Percentiles rank a stretch among this genome's conserved stretches.
These are phyloP conservation scores for Embidobia sp. DNA, from an alignment of 2,888 invertebrate species.

Conservation along the genomic window DNA sequence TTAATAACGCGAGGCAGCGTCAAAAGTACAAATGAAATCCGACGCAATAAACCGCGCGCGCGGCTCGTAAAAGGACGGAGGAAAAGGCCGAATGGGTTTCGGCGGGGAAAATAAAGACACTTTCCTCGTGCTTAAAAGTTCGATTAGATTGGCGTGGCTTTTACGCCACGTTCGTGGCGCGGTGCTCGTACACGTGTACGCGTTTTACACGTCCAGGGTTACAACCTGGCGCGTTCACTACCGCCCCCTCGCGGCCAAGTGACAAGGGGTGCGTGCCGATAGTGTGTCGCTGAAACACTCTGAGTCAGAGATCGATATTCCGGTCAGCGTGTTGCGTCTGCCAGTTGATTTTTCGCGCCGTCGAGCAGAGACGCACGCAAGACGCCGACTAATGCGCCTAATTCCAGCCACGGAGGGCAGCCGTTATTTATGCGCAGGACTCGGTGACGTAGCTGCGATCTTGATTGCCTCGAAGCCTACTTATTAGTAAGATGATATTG, in stretches of 20 bases:
- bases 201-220: slow-evolving; percentile 61
- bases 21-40: slow-evolving; percentile 31
- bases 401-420: slow-evolving; percentile 29
- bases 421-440: slow-evolving; percentile 67
- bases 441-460: slow-evolving; percentile 61
- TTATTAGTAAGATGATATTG: slow-evolving; percentile 36
- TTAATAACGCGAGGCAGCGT: slow-evolving; percentile 14
- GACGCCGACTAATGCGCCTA: slow-evolving; percentile 1
- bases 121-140: slow-evolving; percentile 39
- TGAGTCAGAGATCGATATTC: slow-evolving; percentile 66
- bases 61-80: slow-evolving; percentile 19
- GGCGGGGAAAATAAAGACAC: slow-evolving; percentile 43
- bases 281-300: slow-evolving; percentile 56
- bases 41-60: slow-evolving; percentile 15
- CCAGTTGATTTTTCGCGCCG: slow-evolving; percentile 18
- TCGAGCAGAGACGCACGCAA: not conserved
- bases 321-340: slow-evolving; percentile 67
- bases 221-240: slow-evolving; percentile 23
- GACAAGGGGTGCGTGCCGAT: slow-evolving; percentile 64
- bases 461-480: slow-evolving; percentile 19
- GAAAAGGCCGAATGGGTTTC: slow-evolving; percentile 18
- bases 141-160: slow-evolving; percentile 53
- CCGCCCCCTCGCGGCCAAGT: slow-evolving; percentile 19
- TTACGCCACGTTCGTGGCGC: slow-evolving; percentile 50
- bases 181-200: slow-evolving; percentile 58